These are phyloP conservation scores for Euthynnus affinis DNA, from an alignment of 2,797 vertebrate genomes.

Conservation along the genomic window DNA sequence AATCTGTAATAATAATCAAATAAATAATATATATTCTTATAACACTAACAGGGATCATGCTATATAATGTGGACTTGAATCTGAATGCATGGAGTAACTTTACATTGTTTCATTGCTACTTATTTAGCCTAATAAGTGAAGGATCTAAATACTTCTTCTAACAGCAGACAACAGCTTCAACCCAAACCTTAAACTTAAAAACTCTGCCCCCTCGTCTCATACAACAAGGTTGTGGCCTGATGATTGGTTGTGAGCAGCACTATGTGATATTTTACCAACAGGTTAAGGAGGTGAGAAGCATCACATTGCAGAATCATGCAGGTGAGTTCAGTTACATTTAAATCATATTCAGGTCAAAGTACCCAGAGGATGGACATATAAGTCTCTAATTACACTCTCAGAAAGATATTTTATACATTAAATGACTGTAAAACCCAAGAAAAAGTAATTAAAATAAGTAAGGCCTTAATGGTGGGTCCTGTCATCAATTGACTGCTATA, in stretches of 20 bases:
- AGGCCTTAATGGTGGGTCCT: background rate
- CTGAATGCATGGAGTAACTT: no score
- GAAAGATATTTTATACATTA: background rate
- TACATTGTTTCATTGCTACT: background rate
- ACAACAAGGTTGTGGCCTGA: conserved; percentile 10
- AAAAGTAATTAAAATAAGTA: no score
- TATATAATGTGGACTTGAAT: background rate
- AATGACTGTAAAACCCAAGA: background rate
- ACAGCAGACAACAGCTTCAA: background rate
- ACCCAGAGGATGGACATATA: no score
- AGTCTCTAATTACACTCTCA: background rate
- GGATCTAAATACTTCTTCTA: background rate
- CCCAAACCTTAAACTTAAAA: conserved; percentile 16
- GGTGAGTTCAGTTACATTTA: background rate
- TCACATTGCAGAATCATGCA: no score
- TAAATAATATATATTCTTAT: background rate
- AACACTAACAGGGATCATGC: no score
- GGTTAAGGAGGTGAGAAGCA: no score
- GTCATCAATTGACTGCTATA: background rate
- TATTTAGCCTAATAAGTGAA: no score
- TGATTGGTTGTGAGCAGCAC: conserved; percentile 32
- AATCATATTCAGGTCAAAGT: background rate
- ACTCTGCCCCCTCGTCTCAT: background rate
- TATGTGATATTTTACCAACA: background rate
- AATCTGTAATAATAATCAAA: background rate